These are phyloP conservation scores for Balaeniceps rex DNA, from an alignment of 2,113 vertebrate genomes.

Conservation along the genomic window DNA sequence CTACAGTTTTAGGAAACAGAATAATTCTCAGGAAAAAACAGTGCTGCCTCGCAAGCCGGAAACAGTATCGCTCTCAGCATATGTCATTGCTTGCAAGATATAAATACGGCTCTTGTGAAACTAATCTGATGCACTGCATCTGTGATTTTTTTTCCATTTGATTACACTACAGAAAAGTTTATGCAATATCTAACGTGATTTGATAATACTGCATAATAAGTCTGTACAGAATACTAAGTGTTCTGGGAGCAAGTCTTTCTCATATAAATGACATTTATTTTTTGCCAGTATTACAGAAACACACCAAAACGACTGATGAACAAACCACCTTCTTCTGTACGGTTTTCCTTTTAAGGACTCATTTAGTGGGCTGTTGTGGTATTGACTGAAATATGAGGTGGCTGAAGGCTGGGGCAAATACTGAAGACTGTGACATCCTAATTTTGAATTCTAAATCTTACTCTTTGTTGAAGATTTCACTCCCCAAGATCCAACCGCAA, in stretches of 20 bases:
- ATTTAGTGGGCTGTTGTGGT: not conserved
- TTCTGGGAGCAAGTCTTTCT: not conserved
- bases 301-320: not conserved
- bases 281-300: not conserved
- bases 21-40: not conserved
- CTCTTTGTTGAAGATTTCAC: not conserved
- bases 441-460: not conserved
- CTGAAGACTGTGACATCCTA: not conserved
- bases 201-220: not conserved
- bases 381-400: not conserved
- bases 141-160: not conserved
- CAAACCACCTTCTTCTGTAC: fast-evolving
- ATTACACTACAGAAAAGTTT: slow-evolving; percentile 30
- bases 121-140: not conserved
- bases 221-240: not conserved
- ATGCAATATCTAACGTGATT: slow-evolving; percentile 1
- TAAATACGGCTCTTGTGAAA: slow-evolving; percentile 1
- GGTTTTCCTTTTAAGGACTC: not conserved
- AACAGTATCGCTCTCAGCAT: not conserved
- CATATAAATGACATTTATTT: not conserved
- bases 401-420: not conserved
- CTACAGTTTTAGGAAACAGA: slow-evolving; percentile 1
- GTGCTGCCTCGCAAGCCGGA: not conserved
- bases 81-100: not conserved
- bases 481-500: not conserved